Evolutionary conservation across 2,797 vertebrate species (phyloP), one percentile per base, ranked within the genome.

Genomic region (Lindbergichthys nudifrons): DNA sequence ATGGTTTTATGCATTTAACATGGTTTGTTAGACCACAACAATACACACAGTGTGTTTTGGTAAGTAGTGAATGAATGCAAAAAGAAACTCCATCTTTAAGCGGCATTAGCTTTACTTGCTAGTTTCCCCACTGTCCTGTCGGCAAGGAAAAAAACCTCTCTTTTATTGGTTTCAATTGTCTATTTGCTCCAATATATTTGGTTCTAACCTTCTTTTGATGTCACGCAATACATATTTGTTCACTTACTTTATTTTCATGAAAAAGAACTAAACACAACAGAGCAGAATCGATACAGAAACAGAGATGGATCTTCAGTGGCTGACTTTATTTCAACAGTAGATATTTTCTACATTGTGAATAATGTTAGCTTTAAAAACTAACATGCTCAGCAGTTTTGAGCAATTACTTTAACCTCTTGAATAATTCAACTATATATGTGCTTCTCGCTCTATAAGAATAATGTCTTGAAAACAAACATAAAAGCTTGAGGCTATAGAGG

Each of bases 391-490:
- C 41, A 52, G 32, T 43, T 58, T 58, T 21, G 26, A 21, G 43
- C n/a, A 59, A 50, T 59, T 15, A 10, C 6, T 43, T 41, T 3
- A 41, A 42, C 36, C 4, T 21, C n/a, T 30, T 53, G 10, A n/a
- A 52, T 60, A 47, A 58, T 21, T 11, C 1, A 73, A 39, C 19
- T 5, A 16, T 42, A 23, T 14, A 51, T 21, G 8, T 30, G n/a
- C 15, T 45, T 42, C 19, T 43, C 13, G 19, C 61, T 53, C 58
- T 43, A 32, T 42, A 68, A 79, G 50, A 75, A 56, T 14, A 16
- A 68, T 30, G 32, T 60, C 16, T 30, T 52, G 21, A 42, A 0
- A 50, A 9, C 3, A 10, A 68, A 56, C 23, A 50, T 14, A 39
- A 12, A 5, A 65, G 39, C n/a, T 43, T 10, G 13, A 57, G 58